phyloP scores from a whole-genome alignment of 2,797 vertebrate species.

The Meda fulgida region DNA sequence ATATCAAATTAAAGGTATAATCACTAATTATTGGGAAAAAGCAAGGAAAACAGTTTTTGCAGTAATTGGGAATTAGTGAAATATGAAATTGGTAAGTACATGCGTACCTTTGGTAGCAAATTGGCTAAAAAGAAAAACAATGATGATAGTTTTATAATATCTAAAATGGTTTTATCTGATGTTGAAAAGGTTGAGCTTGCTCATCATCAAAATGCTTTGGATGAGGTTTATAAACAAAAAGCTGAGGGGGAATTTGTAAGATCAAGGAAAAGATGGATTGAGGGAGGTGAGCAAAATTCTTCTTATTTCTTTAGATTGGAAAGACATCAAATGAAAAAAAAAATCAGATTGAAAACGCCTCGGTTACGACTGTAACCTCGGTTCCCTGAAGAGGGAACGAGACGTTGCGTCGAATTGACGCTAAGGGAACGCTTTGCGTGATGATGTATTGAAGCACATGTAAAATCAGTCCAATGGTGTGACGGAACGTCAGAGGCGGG shows the following conservation, averaged over 20 bases:
- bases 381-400: too few relatives aligned
- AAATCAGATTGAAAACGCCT: neutral
- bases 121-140: neutral
- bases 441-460: too few relatives aligned
- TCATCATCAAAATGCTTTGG: neutral
- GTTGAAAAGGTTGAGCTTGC: neutral
- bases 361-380: too few relatives aligned
- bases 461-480: too few relatives aligned
- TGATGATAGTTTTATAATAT: neutral
- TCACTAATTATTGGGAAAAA: too few relatives aligned
- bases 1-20: too few relatives aligned
- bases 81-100: too few relatives aligned
- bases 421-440: too few relatives aligned
- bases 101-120: neutral
- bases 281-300: neutral
- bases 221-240: neutral
- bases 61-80: too few relatives aligned
- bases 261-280: neutral
- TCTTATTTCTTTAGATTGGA: neutral
- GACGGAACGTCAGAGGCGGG: too few relatives aligned
- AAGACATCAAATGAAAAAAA: neutral
- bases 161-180: neutral
- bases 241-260: neutral
- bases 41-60: too few relatives aligned
- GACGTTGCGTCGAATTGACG: too few relatives aligned